These are phyloP conservation scores for Epicampocera succincta DNA, from an alignment of 2,888 invertebrate species.

Conservation along the genomic window DNA sequence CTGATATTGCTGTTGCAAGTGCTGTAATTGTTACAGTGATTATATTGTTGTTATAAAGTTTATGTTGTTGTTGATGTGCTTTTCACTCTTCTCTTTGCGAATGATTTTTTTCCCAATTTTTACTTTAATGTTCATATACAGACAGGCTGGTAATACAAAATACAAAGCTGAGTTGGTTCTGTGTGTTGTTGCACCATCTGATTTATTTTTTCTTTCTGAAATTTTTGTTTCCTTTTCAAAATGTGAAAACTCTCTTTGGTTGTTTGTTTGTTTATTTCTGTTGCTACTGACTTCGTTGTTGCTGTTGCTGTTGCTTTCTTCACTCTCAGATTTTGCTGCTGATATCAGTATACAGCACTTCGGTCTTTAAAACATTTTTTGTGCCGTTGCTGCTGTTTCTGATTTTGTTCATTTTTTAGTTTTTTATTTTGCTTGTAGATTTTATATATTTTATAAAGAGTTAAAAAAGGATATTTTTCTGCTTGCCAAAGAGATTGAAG, in stretches of 20 bases:
- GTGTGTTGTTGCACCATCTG: slow-evolving; percentile 44
- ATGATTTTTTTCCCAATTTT: slow-evolving; percentile 7
- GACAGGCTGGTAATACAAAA: slow-evolving; percentile 8
- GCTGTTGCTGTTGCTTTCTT: slow-evolving; percentile 50
- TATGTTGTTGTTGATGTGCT: slow-evolving; percentile 33
- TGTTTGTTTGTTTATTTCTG: slow-evolving; percentile 18
- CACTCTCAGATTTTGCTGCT: slow-evolving; percentile 58
- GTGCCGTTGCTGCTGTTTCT: slow-evolving; percentile 17
- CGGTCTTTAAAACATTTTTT: slow-evolving; percentile 19
- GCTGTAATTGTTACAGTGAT: slow-evolving; percentile 61
- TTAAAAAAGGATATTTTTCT: slow-evolving; percentile 32
- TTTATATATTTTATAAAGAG: slow-evolving; percentile 31
- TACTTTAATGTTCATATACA: slow-evolving; percentile 1
- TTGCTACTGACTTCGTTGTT: slow-evolving; percentile 34
- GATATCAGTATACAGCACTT: slow-evolving; percentile 56
- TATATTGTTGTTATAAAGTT: slow-evolving; percentile 52
- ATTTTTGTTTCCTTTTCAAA: too few relatives aligned
- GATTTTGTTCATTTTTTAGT: slow-evolving; percentile 5
- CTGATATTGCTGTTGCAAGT: slow-evolving; percentile 45
- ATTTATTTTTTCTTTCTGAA: slow-evolving; percentile 34
- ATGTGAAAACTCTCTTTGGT: slow-evolving; percentile 4
- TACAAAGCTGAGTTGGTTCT: slow-evolving; percentile 48
- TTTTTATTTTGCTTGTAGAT: slow-evolving; percentile 23
- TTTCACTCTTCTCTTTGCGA: slow-evolving; percentile 21
- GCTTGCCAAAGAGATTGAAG: slow-evolving; percentile 45